Evolutionary conservation across 2,113 vertebrate species (phyloP), one percentile per base, ranked within the genome.

Genomic region (Dendrocopos noguchii): DNA sequence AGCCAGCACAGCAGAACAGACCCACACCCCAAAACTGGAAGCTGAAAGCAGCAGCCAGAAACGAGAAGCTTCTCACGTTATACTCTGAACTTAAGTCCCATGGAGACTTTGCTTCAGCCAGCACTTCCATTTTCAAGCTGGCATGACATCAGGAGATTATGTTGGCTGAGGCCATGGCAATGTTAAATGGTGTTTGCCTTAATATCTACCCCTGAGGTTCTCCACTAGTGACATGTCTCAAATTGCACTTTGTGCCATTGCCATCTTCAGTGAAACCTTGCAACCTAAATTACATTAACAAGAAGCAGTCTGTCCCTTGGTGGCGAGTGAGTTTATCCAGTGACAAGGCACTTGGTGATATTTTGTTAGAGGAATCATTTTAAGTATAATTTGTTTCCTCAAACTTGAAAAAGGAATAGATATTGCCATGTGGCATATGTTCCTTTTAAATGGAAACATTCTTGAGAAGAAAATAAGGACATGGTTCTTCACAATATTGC

Each of bases 181-280:
- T 52, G 21, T 66, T 78, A 22, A 70, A 7, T 25, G 61, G 17
- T 15, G 21, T 50, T 42, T 80, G 50, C 17, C 14, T 13, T 3
- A 3, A 9, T 50, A n/a, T 29, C 17, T 16, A 2, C 24, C 9
- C 17, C 28, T 36, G 10, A 52, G 13, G 12, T 44, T n/a, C 25
- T 20, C 42, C 29, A 3, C 28, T 44, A 6, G 33, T n/a, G 47
- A 21, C 28, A 5, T 14, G 4, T 64, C 28, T 88, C 24, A 50
- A 76, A 0, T 14, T 59, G 20, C 0, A 0, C 10, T 79, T 85
- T 3, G 9, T 75, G 53, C 25, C 12, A 6, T 53, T 28, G 25
- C 29, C 31, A 3, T 60, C 34, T 36, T 80, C 56, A 25, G 24
- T 64, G 21, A 29, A 61, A 44, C 10, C 18, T 73, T 44, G 52